phyloP scores from a whole-genome alignment of 2,113 vertebrate species.

The Sphaerodactylus townsendi region DNA sequence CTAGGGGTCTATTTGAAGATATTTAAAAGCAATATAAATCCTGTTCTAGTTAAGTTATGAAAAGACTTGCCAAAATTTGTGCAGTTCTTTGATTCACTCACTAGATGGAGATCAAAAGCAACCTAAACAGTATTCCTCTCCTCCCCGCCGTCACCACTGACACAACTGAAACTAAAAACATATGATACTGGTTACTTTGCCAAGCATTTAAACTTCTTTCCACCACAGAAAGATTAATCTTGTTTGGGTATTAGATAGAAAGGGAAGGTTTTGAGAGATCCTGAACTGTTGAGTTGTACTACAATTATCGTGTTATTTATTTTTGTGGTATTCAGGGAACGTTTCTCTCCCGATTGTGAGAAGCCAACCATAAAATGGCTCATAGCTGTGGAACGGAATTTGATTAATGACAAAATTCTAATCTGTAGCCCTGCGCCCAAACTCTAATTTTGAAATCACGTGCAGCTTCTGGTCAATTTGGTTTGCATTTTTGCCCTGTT shows the following conservation, averaged over 20 bases:
- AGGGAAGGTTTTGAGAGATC: neutral
- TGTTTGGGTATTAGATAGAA: conserved; percentile 10
- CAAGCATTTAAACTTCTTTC: conserved; percentile 1
- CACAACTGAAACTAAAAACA: conserved; percentile 21
- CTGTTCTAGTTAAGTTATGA: neutral
- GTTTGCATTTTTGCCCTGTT: neutral
- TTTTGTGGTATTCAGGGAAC: neutral
- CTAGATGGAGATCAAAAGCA: conserved; percentile 75
- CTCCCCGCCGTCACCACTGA: neutral
- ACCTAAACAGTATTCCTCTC: neutral
- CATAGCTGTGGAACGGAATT: neutral
- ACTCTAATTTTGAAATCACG: neutral
- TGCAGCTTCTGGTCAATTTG: too few species aligned
- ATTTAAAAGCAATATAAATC: neutral
- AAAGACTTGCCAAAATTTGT: neutral
- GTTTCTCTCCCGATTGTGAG: neutral
- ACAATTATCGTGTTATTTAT: neutral
- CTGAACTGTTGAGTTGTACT: conserved; percentile 25
- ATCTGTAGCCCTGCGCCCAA: neutral
- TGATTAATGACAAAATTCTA: conserved; percentile 2
- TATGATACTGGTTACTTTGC: neutral
- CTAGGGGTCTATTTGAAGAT: neutral
- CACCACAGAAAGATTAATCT: conserved; percentile 1
- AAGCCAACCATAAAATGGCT: conserved; percentile 5
- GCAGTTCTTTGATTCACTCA: conserved; percentile 58